Evolutionary conservation across 2,888 invertebrate species (phyloP), one percentile per base, ranked within the genome.

Genomic region (Pasiphila rectangulata): DNA sequence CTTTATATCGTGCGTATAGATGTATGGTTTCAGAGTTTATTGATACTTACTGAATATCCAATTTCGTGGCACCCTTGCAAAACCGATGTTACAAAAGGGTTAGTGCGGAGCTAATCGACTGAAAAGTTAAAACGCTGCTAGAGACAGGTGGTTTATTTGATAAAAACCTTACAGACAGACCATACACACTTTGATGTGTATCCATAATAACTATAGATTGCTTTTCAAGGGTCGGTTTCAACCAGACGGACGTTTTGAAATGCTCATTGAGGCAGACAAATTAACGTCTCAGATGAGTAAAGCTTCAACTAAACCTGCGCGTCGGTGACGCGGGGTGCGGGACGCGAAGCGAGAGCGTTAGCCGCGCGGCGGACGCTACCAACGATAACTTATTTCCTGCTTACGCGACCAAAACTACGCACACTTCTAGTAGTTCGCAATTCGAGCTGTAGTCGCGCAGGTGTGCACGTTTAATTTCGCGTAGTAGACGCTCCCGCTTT

Each of bases 211-310:
- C 2, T 23, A 17, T 24, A 19, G 16, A 5, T 13, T 9, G 12
- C 27, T 29, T 36, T 37, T 17, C n/a, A 32, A 32, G 43, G 48
- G 48, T 36, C 35, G 43, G 40, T 52, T n/a, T 45, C 51, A 59
- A 57, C 56, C 56, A 58, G 61, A 61, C 65, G 54, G 53, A 38
- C 53, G 56, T 61, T 54, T 63, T n/a, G n/a, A 59, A 61, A 60
- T 63, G 64, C 56, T 69, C 55, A 65, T 54, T 57, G 66, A 59
- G 61, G 63, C 63, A 63, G 59, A 63, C 64, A 69, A 64, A 70
- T 72, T 44, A 65, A 67, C 59, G 60, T 65, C 61, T 64, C 68
- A 65, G 63, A 64, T 59, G 16, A 59, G 55, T 59, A 58, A 46
- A 55, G n/a, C n/a, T n/a, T n/a, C n/a, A n/a, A n/a, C n/a, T n/a